A percentile compares a stretch with the other conserved stretches of the same genome.
These are phyloP conservation scores for Halocynthia aurantium DNA, from an alignment of 23 tunicate genomes.

Conservation along the genomic window DNA sequence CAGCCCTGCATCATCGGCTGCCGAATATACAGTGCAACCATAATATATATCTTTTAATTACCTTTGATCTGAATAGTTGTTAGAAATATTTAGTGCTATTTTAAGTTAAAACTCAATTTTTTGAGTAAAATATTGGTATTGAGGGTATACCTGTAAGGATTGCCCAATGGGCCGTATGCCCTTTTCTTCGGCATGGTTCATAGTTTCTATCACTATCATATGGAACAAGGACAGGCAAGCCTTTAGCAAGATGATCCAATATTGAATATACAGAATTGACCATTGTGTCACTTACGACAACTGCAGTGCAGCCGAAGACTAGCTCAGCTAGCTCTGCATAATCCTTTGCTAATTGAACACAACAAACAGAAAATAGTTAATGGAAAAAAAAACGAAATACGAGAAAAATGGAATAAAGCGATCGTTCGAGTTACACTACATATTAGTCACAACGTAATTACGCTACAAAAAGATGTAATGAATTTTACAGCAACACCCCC, in stretches of 20 bases:
- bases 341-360: slow-evolving; percentile 5
- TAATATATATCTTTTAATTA: too few species aligned
- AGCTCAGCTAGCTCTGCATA: slow-evolving; percentile 31
- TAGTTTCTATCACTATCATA: slow-evolving; percentile 53
- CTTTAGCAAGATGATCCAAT: slow-evolving; percentile 17
- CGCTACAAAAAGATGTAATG: background rate
- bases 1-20: too few species aligned
- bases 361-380: too few species aligned
- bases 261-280: slow-evolving; percentile 1
- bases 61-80: too few species aligned
- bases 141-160: slow-evolving; percentile 38
- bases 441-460: background rate
- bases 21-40: too few species aligned
- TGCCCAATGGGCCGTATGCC: slow-evolving; percentile 74
- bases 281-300: slow-evolving; percentile 4
- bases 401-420: too few species aligned
- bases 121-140: background rate
- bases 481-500: background rate
- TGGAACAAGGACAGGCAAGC: slow-evolving; percentile 44
- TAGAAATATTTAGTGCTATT: too few species aligned
- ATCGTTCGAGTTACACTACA: too few species aligned
- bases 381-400: too few species aligned
- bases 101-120: too few species aligned
- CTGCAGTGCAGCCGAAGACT: slow-evolving; percentile 19
- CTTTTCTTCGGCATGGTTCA: slow-evolving; percentile 42